These are phyloP conservation scores for Malacosoma neustria DNA, from an alignment of 2,888 invertebrate genomes.

Conservation along the genomic window DNA sequence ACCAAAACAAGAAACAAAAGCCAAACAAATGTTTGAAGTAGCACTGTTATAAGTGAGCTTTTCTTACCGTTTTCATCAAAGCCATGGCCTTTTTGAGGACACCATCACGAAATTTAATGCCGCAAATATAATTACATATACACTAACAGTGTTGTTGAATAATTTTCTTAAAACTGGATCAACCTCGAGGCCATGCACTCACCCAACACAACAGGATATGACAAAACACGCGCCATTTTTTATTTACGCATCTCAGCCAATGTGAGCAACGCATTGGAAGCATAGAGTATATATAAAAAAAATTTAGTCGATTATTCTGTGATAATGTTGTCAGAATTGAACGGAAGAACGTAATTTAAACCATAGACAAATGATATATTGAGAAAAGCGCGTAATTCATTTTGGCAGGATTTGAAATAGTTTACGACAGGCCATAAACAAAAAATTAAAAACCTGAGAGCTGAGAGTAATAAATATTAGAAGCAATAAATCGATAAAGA, in stretches of 20 bases:
- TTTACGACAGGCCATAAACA: no score
- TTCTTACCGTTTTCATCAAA: conserved; percentile 76
- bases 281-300: conserved; percentile 20
- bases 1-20: conserved; percentile 76
- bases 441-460: no score
- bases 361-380: conserved; percentile 9
- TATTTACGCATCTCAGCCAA: conserved; percentile 38
- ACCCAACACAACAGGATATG: conserved; percentile 65
- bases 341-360: conserved; percentile 19
- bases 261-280: conserved; percentile 22
- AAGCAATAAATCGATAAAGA: no score
- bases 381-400: conserved; percentile 20
- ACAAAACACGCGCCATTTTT: conserved; percentile 66
- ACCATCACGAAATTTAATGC: conserved; percentile 70
- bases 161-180: conserved; percentile 56
- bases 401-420: no score
- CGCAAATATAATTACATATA: conserved; percentile 46
- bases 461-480: no score
- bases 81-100: conserved; percentile 74
- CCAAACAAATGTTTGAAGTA: conserved; percentile 61
- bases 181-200: conserved; percentile 66
- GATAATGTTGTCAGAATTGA: conserved; percentile 24
- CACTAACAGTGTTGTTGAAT: conserved; percentile 44
- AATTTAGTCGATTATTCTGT: conserved; percentile 11
- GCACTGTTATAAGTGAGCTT: conserved; percentile 36